Evolutionary conservation across 2,797 vertebrate genomes (phyloP).

Genomic region (Rhinogobio ventralis): DNA sequence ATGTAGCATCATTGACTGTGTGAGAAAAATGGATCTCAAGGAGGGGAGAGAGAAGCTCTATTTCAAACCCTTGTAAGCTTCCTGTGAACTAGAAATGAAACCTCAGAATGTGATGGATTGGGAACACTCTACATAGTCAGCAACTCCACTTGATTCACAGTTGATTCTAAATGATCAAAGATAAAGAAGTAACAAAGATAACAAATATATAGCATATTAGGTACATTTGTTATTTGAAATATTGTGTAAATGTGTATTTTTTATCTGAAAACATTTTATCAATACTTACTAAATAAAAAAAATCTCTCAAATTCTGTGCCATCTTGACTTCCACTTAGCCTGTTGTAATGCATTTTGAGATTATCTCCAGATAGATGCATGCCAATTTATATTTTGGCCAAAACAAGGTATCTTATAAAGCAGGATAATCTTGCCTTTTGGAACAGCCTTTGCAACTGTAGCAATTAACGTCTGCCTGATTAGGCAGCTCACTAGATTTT

Average conservation of each 20-base stretch:
- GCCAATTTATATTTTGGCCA: neutral
- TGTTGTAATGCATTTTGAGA: neutral
- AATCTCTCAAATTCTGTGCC: neutral
- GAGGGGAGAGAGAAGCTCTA: constrained; percentile 50
- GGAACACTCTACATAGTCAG: neutral
- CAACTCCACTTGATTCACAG: neutral
- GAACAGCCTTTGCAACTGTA: constrained; percentile 51
- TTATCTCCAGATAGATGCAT: neutral
- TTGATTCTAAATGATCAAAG: neutral
- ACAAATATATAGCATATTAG: neutral
- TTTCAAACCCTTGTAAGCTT: constrained; percentile 64
- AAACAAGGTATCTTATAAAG: neutral
- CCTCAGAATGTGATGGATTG: neutral
- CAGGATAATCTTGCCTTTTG: neutral
- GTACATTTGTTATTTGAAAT: neutral
- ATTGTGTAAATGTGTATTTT: neutral
- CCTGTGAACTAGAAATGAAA: constrained; percentile 5
- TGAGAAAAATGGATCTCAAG: constrained; percentile 70
- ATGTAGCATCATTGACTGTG: constrained; percentile 63
- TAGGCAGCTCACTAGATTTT: neutral
- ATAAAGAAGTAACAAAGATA: neutral
- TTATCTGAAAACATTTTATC: neutral
- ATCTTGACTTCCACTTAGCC: neutral
- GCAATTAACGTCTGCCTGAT: constrained; percentile 45
- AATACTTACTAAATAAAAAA: neutral